Base-by-base conservation (phyloP, 2,113 vertebrate species). In the Cepphus grylle region DNA sequence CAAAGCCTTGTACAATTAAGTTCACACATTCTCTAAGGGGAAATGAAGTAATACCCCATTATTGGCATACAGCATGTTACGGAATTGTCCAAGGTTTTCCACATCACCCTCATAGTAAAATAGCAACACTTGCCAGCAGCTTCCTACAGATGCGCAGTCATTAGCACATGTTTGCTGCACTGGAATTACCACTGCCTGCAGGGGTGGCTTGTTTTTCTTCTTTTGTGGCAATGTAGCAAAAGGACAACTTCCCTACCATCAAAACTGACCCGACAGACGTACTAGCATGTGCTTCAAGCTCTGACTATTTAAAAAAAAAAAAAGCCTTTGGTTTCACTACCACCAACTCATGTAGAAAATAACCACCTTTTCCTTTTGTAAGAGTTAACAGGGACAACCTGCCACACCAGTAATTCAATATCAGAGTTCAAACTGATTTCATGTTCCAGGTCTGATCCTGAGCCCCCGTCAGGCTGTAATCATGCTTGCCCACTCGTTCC, bases 41-140 rank as follows among this genome's bases (percentile, higher is more conserved):
- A 96, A 95, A 92, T 88, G 69, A 96, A 89, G 90, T 80, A 63
- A 93, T 90, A 34, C 59, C 82, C 83, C 20, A 2, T 63, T 94
- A 78, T 29, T 70, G 43, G 50, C 63, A 70, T 12, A 70, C 9
- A 42, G 59, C 17, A 16, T 0, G 1, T 49, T 50, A 77, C 0
- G 0, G 82, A 82, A 88, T 82, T 56, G 70, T 69, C 88, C 79
- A 45, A 53, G 79, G 72, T 90, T 95, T 94, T 70, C 82, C 89
- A 89, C 40, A 67, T 32, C 55, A 23, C 12, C 42, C 27, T 84
- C n/a, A 27, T 21, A 61, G 65, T 21, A 67, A 34, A 91, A 30
- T 27, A 79, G 79, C 58, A 71, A 58, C 42, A 69, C 29, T 3
- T 27, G 47, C 58, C 88, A 84, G 67, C 90, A 85, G 78, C 87